A percentile compares a stretch with the other conserved stretches of the same genome.
These are phyloP conservation scores for Steinernema feltiae DNA, from an alignment of 1,140 invertebrate genomes.

Conservation along the genomic window DNA sequence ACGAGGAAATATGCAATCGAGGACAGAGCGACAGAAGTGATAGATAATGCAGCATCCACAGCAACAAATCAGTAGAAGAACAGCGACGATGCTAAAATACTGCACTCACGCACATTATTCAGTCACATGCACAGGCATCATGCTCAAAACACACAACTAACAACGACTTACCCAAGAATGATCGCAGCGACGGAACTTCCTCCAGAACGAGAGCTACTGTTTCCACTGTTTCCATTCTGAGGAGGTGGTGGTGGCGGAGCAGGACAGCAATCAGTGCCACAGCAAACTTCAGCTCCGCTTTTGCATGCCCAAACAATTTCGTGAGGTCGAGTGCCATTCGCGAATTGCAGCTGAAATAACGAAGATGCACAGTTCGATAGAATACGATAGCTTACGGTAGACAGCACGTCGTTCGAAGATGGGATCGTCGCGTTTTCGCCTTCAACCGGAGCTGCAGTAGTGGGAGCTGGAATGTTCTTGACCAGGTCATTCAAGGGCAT, in stretches of 20 bases:
- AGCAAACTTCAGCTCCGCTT: not conserved
- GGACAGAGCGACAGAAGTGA: conserved; percentile 1
- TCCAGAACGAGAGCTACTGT: not conserved
- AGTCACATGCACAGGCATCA: too few relatives aligned
- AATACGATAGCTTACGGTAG: not conserved
- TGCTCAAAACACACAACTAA: too few relatives aligned
- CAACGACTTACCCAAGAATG: not conserved
- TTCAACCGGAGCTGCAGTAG: not conserved
- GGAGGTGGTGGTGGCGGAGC: too few relatives aligned
- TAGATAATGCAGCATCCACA: conserved; percentile 2
- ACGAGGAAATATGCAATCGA: not conserved
- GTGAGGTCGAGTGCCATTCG: not conserved
- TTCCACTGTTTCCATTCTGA: not conserved
- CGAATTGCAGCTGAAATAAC: not conserved
- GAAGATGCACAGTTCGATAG: not conserved
- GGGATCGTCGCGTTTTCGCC: not conserved
- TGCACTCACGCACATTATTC: not conserved
- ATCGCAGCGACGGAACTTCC: not conserved
- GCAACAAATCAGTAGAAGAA: not conserved
- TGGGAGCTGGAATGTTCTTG: not conserved
- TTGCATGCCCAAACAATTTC: not conserved
- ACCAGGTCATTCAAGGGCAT: not conserved
- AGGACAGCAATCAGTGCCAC: not conserved
- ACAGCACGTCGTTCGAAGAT: not conserved
- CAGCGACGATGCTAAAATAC: not conserved